These are phyloP conservation scores for Rhizomys pruinosus DNA, from an alignment of 2,113 vertebrate genomes.

Conservation along the genomic window DNA sequence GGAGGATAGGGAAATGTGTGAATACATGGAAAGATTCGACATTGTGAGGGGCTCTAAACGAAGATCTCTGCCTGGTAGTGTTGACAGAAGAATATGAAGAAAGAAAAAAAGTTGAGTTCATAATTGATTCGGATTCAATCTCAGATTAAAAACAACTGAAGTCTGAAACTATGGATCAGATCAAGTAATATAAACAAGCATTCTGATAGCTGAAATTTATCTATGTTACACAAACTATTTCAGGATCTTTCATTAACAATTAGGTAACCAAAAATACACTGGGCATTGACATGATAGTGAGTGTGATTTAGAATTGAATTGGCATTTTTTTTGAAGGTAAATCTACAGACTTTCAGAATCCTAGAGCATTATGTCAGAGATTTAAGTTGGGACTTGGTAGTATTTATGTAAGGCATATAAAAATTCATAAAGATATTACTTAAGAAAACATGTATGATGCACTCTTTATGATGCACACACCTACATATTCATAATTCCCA, in stretches of 20 bases:
- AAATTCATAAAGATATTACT: not conserved
- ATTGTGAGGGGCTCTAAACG: constrained; percentile 45
- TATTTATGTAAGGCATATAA: constrained; percentile 12
- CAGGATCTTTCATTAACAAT: constrained; percentile 36
- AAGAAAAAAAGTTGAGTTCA: not conserved
- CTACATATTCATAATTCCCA: not conserved
- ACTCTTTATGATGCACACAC: not conserved
- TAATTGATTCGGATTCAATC: constrained; percentile 21
- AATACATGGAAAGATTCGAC: constrained; percentile 7
- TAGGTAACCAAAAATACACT: not conserved
- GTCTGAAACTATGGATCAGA: not conserved
- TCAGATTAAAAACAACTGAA: constrained; percentile 42
- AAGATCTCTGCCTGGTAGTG: not conserved
- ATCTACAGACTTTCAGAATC: not conserved
- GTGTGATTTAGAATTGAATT: not conserved
- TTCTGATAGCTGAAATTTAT: constrained; percentile 3
- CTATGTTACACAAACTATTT: not conserved
- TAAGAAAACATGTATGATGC: not conserved
- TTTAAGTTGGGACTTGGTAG: not conserved
- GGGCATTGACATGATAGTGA: not conserved
- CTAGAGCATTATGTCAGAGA: not conserved
- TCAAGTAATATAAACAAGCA: not conserved
- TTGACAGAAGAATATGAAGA: not conserved
- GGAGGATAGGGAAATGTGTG: constrained; percentile 7
- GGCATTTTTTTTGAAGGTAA: constrained; percentile 20